Conservation (phyloP, 2,888 invertebrate genomes). For the Teleogryllus oceanicus region DNA sequence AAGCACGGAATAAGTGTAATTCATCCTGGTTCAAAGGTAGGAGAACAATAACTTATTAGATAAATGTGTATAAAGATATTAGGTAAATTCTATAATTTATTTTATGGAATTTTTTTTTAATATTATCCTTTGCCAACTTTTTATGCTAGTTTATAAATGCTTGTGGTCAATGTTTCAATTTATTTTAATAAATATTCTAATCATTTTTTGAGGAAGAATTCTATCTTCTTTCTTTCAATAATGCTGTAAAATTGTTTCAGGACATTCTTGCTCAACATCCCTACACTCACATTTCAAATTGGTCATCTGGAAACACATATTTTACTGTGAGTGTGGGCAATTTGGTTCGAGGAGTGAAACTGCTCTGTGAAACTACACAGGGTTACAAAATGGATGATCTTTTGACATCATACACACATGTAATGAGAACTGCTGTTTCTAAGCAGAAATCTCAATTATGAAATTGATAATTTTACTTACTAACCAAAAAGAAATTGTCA, state of each 20-base stretch:
- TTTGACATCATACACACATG: slow-evolving; percentile 80
- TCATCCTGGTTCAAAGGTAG: slow-evolving; percentile 80
- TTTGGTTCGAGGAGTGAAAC: slow-evolving; percentile 81
- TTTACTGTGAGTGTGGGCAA: slow-evolving; percentile 96
- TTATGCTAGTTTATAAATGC: too few species aligned
- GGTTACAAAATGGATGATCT: slow-evolving; percentile 98
- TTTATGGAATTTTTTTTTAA: background rate
- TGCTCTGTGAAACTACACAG: slow-evolving; percentile 83
- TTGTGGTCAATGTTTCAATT: too few species aligned
- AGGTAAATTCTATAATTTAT: background rate
- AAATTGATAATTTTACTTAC: too few species aligned
- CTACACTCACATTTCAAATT: slow-evolving; percentile 86
- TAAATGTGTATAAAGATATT: background rate
- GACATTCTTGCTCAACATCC: slow-evolving; percentile 79
- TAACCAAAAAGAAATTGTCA: too few species aligned
- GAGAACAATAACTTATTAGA: background rate
- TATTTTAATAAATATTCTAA: background rate
- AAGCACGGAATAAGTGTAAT: slow-evolving; percentile 85
- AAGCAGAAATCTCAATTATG: too few species aligned
- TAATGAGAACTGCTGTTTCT: slow-evolving; percentile 44
- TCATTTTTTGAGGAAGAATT: slow-evolving; percentile 21
- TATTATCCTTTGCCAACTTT: background rate
- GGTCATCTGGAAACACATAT: slow-evolving; percentile 93
- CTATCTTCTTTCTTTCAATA: background rate
- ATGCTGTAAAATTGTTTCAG: slow-evolving; percentile 49